Base-by-base conservation (phyloP, 2,797 vertebrate species). In the Merluccius polli region DNA sequence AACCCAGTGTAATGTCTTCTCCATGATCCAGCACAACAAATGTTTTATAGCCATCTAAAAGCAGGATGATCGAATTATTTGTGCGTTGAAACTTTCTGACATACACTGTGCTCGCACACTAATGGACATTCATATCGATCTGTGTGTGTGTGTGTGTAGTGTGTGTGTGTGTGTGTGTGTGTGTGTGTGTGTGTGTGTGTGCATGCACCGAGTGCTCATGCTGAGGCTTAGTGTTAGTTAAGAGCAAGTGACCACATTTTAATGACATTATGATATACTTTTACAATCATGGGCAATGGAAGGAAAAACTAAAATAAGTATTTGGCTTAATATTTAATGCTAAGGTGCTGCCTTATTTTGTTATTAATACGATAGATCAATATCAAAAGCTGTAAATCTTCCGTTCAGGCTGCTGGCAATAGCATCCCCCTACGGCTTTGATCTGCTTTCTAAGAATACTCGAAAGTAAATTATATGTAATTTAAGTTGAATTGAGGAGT, bases 61-160 rank as follows among this genome's bases (percentile, higher is more conserved):
- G 87, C 89, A 83, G 76, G 63, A 83, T 88, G 89, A 91, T 86
- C 83, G 69, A 83, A 89, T 90, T 89, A 76, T 78, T 73, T 78
- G 78, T 79, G 75, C 84, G 90, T 85, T 84, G 73, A 85, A 88
- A 87, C 73, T 85, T 83, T 75, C 78, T 83, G 79, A 69, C 67
- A 69, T 86, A 83, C 86, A 86, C 73, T 75, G 78, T 72, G 68
- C 71, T 77, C 74, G 68, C 27, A 78, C 76, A 73, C 84, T 89
- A 87, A 91, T 89, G 88, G 85, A 86, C 30, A 36, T 32, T 63
- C 71, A 31, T 75, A 90, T 88, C 78, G 89, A 90, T 90, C 85
- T 36, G 65, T 35, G 32, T 59, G 63, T 38, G 70, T 71, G 69
- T 18, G 72, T 70, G 12, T 76, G 70, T 72, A 18, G 67, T 31